Evolutionary conservation across 1,140 invertebrate genomes (phyloP).

Genomic region (Drosophila gunungcola): DNA sequence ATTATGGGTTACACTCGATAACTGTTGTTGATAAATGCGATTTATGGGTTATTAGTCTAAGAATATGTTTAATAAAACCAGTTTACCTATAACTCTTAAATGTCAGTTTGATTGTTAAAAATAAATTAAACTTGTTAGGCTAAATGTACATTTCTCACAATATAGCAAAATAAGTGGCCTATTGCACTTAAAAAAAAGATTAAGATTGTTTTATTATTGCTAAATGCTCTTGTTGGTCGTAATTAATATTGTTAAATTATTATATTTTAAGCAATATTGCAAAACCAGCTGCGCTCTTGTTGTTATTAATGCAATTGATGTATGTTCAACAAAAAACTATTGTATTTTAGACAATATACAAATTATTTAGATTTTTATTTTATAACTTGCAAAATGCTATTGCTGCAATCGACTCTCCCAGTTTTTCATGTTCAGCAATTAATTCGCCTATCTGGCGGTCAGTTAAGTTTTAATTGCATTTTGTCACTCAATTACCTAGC

Average conservation of each 20-base stretch:
- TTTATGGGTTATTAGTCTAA: not conserved
- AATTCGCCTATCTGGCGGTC: constrained; percentile 36
- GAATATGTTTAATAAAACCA: not conserved
- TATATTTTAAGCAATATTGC: too few species aligned
- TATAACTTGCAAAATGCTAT: not conserved
- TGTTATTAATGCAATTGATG: too few species aligned
- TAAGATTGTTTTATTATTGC: too few species aligned
- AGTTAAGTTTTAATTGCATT: constrained; percentile 71
- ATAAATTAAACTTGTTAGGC: not conserved
- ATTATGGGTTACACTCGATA: constrained; percentile 5
- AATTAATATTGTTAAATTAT: too few species aligned
- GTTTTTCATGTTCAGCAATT: constrained; percentile 12
- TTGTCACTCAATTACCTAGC: constrained; percentile 67
- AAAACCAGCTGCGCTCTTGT: too few species aligned
- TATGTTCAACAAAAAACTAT: too few species aligned
- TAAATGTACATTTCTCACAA: not conserved
- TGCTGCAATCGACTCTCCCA: constrained; percentile 13
- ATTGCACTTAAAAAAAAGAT: too few species aligned
- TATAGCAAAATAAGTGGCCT: not conserved
- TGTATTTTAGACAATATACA: too few species aligned
- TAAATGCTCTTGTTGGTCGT: too few species aligned
- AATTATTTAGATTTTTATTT: too few species aligned
- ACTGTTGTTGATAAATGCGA: not conserved
- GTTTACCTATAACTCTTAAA: not conserved
- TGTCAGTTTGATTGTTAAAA: not conserved